A percentile compares a stretch with the other conserved stretches of the same genome.
Conservation (phyloP, 2,888 invertebrate species). For the Nomada fucata region DNA sequence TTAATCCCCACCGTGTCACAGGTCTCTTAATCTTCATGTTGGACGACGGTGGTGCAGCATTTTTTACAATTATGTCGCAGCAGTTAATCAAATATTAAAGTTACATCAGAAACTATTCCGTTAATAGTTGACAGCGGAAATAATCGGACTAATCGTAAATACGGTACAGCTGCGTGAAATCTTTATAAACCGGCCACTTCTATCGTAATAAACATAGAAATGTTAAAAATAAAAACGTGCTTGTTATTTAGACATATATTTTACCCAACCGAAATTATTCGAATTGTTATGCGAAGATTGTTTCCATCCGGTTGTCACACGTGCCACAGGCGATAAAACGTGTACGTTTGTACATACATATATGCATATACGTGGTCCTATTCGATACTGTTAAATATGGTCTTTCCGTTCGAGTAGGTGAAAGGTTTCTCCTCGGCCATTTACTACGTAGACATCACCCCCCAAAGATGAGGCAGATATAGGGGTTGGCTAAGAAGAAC, state of each 20-base stretch:
- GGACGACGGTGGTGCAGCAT: not conserved
- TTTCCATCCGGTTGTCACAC: not conserved
- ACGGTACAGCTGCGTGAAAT: not conserved
- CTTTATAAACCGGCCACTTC: too few species aligned
- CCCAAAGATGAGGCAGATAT: slow-evolving; percentile 23
- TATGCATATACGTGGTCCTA: slow-evolving; percentile 10
- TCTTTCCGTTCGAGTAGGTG: slow-evolving; percentile 9
- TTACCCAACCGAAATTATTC: not conserved
- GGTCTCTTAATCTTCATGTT: not conserved
- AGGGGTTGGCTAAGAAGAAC: slow-evolving; percentile 31
- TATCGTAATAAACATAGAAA: not conserved
- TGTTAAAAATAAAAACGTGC: not conserved
- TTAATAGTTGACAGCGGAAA: not conserved
- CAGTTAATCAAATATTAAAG: not conserved
- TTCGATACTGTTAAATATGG: slow-evolving; percentile 34
- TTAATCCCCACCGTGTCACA: slow-evolving; percentile 21
- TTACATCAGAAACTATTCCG: not conserved
- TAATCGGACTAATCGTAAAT: not conserved
- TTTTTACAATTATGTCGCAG: not conserved
- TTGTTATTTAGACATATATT: not conserved
- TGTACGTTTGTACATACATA: not conserved
- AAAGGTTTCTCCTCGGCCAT: slow-evolving; percentile 41
- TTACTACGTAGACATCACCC: slow-evolving; percentile 22
- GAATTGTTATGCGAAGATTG: not conserved
- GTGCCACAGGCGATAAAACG: slow-evolving; percentile 5